Base-by-base conservation (phyloP, 2,888 invertebrate genomes). In the Lycocerus yunnanus region DNA sequence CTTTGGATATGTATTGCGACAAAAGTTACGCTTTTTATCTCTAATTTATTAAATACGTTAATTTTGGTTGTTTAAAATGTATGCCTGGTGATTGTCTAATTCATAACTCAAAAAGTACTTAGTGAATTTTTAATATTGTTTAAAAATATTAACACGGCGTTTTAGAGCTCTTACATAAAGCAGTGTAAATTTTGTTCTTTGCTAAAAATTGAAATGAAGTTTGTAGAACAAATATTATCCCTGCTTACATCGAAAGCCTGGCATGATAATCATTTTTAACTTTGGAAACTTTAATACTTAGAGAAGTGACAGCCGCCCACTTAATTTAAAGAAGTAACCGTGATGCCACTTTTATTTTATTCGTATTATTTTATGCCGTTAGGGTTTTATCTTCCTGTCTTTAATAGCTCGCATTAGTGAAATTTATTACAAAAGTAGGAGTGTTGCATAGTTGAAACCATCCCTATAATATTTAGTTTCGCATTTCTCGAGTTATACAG, bases 401-500 rank as follows among this genome's bases (percentile, higher is more conserved):
- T 67, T 58, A 67, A 67, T 67, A 43, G 27, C 58, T 43, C 58
- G 20, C 18, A 60, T 70, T 60, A 73, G 59, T 65, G 69, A 74
- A 74, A 74, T 74, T 74, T 74, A 74, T 20, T 24, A 60, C 68
- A 66, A 74, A 71, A 71, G 71, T 71, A 71, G 71, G 59, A 66
- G 18, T 59, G 58, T 59, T 43, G 21, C 24, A 66, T 27, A 59
- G 15, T 43, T 68, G 60, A 69, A 72, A 69, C 68, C 69, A 60
- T 71, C 66, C 68, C 69, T 66, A 71, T 60, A 67, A 72, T 75
- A 69, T 75, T 72, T 75, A 75, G 75, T 75, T 75, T 75, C 69
- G 69, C 74, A 75, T 75, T 75, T 75, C 75, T 72, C 58, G 69
- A 72, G 72, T 75, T 75, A 69, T 72, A 75, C 72, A 69, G 72